Evolutionary conservation across 2,113 vertebrate species (phyloP).

Genomic region (Hylia prasina): DNA sequence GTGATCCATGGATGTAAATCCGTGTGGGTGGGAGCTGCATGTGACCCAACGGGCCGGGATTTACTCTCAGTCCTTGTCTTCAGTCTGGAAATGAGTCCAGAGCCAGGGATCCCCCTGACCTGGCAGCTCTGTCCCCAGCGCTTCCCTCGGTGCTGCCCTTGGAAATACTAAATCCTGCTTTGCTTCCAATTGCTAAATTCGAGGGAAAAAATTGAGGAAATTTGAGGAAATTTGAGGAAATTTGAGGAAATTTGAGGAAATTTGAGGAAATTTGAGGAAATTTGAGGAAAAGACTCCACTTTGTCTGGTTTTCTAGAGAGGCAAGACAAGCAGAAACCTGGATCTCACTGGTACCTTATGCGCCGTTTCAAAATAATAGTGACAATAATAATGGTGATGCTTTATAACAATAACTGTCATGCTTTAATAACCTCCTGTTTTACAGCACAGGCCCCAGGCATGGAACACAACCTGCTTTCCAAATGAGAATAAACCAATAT

Average conservation of each 20-base stretch:
- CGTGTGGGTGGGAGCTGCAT: accelerated
- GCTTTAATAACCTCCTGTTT: background rate
- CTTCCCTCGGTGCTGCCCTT: background rate
- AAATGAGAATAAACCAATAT: background rate
- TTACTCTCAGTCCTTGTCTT: background rate
- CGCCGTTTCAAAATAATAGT: background rate
- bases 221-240: background rate
- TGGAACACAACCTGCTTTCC: background rate
- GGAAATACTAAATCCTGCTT: background rate
- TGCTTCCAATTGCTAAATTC: too few relatives aligned
- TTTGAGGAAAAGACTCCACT: background rate
- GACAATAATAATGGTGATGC: too few relatives aligned
- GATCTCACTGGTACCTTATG: background rate
- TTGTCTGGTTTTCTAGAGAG: background rate
- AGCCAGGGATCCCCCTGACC: background rate
- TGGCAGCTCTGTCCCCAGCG: background rate
- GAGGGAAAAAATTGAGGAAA: too few relatives aligned
- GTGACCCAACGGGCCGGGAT: background rate
- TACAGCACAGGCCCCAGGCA: background rate
- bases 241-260: too few relatives aligned
- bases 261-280: too few relatives aligned
- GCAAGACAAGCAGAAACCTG: background rate
- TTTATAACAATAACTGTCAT: background rate
- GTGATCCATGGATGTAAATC: accelerated
- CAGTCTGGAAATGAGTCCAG: background rate